Base-by-base conservation (phyloP, 2,797 vertebrate genomes). In the Lithobates pipiens region DNA sequence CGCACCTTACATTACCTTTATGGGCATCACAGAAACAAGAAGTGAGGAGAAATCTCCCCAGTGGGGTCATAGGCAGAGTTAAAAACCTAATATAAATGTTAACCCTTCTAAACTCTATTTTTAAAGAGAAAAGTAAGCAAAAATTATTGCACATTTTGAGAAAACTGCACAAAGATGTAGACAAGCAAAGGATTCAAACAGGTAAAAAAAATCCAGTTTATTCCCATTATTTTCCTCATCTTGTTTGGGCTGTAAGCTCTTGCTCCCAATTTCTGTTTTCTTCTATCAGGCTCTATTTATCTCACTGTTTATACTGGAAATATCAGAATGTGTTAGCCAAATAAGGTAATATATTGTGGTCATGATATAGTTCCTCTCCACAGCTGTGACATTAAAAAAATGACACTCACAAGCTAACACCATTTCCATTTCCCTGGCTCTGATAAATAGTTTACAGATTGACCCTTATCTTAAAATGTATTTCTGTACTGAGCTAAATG, bases 381-480 rank as follows among this genome's bases (percentile, higher is more conserved):
- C 21, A n/a, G 27, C n/a, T 73, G 23, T 73, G 36, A 42, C 39
- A 73, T n/a, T 73, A 73, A 73, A 73, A 44, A 73, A 44, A 42
- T 23, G 21, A 23, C 71, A 73, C 23, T 42, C 39, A 44, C 71
- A 73, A 23, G 39, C 76, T 67, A 67, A 78, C 71, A 16, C 13
- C 69, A 13, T 39, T 32, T 42, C 29, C 76, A 67, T 36, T 18
- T 68, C 29, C 11, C 11, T 18, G 3, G 65, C 65, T 67, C 65
- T 67, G 65, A 67, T 73, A n/a, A 73, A n/a, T 57, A 46, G 67
- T 54, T 80, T 80, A 36, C 7, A 29, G 44, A 72, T 81, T 46
- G 57, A 73, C 57, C 69, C 69, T 61, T 73, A 73, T 73, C 69
- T 81, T 57, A 81, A 81, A 72, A 67, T 25, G 25, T 67, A 29